These are phyloP conservation scores for Willisornis vidua DNA, from an alignment of 2,113 vertebrate species.

Conservation along the genomic window DNA sequence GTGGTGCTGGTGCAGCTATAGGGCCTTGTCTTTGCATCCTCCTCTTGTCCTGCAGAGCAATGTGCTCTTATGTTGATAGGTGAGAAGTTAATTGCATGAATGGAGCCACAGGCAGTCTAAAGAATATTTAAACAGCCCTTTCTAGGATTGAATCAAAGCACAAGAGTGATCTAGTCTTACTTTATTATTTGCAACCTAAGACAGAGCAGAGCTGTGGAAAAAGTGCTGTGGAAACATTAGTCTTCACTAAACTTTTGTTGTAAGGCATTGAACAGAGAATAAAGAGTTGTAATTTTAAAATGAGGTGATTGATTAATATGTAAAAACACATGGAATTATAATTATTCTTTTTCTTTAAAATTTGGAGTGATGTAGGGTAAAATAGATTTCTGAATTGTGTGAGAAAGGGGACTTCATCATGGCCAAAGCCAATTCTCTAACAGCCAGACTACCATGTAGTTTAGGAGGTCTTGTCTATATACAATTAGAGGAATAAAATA, in stretches of 20 bases:
- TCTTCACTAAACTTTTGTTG: not conserved
- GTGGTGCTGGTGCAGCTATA: not conserved
- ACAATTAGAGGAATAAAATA: not conserved
- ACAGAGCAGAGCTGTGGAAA: not conserved
- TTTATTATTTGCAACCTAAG: not conserved
- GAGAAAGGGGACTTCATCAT: not conserved
- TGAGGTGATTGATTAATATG: not conserved
- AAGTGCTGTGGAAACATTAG: not conserved
- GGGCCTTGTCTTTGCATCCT: not conserved
- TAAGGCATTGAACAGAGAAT: not conserved
- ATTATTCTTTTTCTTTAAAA: not conserved
- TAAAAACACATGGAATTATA: not conserved
- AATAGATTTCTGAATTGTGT: not conserved
- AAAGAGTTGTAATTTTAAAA: not conserved
- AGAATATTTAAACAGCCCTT: not conserved
- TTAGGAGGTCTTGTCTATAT: not conserved
- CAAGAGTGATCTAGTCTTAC: not conserved
- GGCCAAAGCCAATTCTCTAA: not conserved
- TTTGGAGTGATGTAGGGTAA: not conserved
- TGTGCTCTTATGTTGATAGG: not conserved
- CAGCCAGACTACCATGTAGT: not conserved
- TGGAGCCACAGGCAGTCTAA: not conserved
- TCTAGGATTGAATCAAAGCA: not conserved
- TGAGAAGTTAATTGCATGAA: not conserved
- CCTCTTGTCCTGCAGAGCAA: not conserved